Base-by-base conservation (phyloP, 2,113 vertebrate species). In the Aviceda subcristata region DNA sequence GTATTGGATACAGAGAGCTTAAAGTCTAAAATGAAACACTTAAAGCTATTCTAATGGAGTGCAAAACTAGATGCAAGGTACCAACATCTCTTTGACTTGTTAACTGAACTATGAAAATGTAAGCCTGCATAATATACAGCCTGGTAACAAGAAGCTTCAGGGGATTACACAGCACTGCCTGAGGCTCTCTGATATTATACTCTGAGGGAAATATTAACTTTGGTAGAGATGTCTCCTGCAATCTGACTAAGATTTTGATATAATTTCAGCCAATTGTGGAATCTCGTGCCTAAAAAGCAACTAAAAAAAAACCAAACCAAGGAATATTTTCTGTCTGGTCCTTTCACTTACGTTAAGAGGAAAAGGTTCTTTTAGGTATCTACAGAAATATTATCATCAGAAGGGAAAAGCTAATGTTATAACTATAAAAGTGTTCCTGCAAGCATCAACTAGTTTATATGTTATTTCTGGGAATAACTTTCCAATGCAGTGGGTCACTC, bases 81-180 rank as follows among this genome's bases (percentile, higher is more conserved):
- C 22, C 87, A 86, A 79, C 41, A 46, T 97, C 96, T 97, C 92
- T 96, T 97, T 95, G 85, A 96, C 94, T 97, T 97, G 95, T 97
- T 98, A 98, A 97, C 94, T 68, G 91, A 98, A 96, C 93, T 95
- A 88, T 92, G 93, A 97, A 97, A 98, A 97, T 82, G 60, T 94
- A 94, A 94, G 78, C 79, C 94, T 90, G 94, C 86, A 82, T 96
- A 97, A 94, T 91, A 93, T 68, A 77, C 62, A 96, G 83, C 56
- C 64, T 83, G 45, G 92, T 89, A 90, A 94, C 88, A 96, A 94
- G 69, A 93, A 96, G 95, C 98, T 98, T 95, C 95, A 82, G 97
- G 97, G 93, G 94, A 68, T 97, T 97, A 92, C 82, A 94, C 45
- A 41, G 85, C 83, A 95, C 74, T 96, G 98, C 98, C 98, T 88